A percentile compares a stretch with the other conserved stretches of the same genome.
These are phyloP conservation scores for Notodonta dromedarius DNA, from an alignment of 2,888 invertebrate species.

Conservation along the genomic window DNA sequence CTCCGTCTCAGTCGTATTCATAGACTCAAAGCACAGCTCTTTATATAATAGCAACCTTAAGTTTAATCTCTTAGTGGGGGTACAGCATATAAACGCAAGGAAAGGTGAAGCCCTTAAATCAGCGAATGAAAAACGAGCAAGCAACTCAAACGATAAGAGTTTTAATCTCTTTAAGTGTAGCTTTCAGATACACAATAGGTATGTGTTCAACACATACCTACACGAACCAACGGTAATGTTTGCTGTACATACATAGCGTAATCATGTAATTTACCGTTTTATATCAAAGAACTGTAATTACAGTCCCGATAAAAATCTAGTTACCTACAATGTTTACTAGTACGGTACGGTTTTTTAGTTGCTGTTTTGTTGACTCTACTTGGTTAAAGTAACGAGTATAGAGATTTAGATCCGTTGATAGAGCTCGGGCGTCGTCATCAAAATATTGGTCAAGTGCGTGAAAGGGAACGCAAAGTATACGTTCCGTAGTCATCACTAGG, in stretches of 20 bases:
- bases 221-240: conserved; percentile 4
- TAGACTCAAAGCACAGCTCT: conserved; percentile 18
- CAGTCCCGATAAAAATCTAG: not conserved
- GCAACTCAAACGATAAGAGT: conserved; percentile 72
- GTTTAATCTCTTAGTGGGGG: conserved; percentile 72
- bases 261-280: not conserved
- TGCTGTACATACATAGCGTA: not conserved
- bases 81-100: conserved; percentile 65
- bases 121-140: conserved; percentile 76
- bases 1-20: conserved; percentile 10
- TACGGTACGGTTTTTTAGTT: not conserved
- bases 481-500: too few species aligned
- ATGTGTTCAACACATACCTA: not conserved
- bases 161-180: conserved; percentile 79
- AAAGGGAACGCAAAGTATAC: too few species aligned
- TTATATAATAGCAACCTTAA: conserved; percentile 43
- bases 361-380: not conserved
- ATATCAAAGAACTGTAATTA: not conserved
- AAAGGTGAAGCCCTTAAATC: conserved; percentile 73
- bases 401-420: too few species aligned
- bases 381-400: not conserved
- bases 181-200: conserved; percentile 10
- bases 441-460: too few species aligned
- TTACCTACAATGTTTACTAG: not conserved
- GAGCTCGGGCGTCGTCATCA: too few species aligned